Evolutionary conservation across 2,797 vertebrate species (phyloP), one percentile per base, ranked within the genome.

Genomic region (Balearica regulorum): DNA sequence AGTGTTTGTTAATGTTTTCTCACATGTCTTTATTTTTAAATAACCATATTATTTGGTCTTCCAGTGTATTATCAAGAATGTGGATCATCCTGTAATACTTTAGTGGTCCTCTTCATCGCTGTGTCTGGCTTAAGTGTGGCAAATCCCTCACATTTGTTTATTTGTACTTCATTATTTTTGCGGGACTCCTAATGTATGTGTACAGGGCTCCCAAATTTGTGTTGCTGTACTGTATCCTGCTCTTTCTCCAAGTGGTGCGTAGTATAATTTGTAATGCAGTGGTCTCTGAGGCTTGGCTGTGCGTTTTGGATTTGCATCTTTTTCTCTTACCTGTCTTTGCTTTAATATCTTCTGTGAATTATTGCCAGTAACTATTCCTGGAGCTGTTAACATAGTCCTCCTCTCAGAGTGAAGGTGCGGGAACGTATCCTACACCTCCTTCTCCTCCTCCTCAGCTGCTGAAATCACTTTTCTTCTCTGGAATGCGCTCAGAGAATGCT

Each of bases 81-180:
- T 35, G 28, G 79, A 83, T 65, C 33, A n/a, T 79, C 26, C n/a
- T 39, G 26, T 86, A 69, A 19, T 84, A 48, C 41, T 83, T 83
- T 35, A 65, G 22, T 58, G 33, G 17, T n/a, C 0, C 0, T 64
- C 6, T 1, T 90, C 2, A 0, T 78, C 0, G 0, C 39, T 61
- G 14, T 65, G 16, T 72, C 49, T 58, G 13, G 10, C 54, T 87
- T 81, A 68, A 70, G 37, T 49, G 37, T 26, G 15, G 14, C 21
- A 53, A 77, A 68, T 60, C 37, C 25, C 35, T 87, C 2, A 0
- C 14, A 26, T 80, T 79, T 84, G 18, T 80, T 28, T 70, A 15
- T 83, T 85, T 65, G 7, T 46, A 41, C 20, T 60, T 81, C 10
- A 3, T 65, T 19, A 46, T 54, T 21, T 9, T 60, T 70, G 15